Conservation (phyloP, 2,113 vertebrate species). For the Epinephelus fuscoguttatus region DNA sequence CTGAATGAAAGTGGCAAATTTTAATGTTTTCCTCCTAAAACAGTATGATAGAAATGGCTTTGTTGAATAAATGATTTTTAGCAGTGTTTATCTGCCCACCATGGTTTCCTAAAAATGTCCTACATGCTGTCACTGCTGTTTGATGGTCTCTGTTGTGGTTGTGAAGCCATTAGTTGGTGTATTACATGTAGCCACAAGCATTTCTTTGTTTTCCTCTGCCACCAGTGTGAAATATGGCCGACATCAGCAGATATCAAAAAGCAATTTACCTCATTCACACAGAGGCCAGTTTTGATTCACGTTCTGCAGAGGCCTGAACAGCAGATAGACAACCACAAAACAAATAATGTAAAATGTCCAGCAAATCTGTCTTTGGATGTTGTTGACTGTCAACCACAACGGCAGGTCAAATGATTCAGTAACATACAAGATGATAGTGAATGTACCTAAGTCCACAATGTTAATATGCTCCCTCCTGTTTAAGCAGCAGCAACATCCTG, state of each 20-base stretch:
- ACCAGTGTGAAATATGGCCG: slow-evolving; percentile 12
- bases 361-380: background rate
- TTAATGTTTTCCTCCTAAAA: background rate
- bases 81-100: background rate
- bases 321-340: background rate
- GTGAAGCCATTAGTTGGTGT: background rate
- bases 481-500: background rate
- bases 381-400: background rate
- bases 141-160: background rate
- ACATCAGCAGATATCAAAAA: slow-evolving; percentile 12
- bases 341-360: background rate
- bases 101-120: background rate
- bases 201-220: slow-evolving; percentile 5
- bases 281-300: slow-evolving; percentile 1
- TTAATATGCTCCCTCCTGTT: background rate
- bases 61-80: background rate
- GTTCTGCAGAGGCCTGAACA: background rate
- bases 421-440: background rate
- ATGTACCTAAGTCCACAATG: background rate
- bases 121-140: background rate
- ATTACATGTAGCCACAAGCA: background rate
- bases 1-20: background rate
- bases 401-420: background rate
- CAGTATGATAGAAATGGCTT: background rate
- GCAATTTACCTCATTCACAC: slow-evolving; percentile 2